phyloP scores from a whole-genome alignment of 1,140 invertebrate species.

The Drosophila pruinosa region DNA sequence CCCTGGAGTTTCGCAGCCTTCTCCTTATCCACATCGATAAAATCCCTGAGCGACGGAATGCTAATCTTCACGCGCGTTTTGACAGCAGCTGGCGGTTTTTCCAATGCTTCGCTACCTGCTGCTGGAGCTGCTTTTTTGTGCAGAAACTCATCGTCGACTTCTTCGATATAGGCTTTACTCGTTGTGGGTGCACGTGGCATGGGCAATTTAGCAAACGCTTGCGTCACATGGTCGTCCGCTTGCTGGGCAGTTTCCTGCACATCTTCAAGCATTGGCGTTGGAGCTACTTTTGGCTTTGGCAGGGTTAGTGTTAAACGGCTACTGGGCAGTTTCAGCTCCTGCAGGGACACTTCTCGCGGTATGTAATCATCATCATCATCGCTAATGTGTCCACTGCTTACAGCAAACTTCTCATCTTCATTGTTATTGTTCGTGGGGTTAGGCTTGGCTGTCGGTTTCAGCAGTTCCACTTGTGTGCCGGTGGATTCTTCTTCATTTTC shows the following conservation, averaged over 20 bases:
- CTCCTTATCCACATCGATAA: conserved; percentile 84
- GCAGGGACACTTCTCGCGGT: conserved; percentile 59
- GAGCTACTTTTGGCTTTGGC: conserved; percentile 61
- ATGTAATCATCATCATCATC: conserved; percentile 72
- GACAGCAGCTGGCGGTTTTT: conserved; percentile 53
- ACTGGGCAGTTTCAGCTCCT: conserved; percentile 23
- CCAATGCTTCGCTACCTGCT: conserved; percentile 27
- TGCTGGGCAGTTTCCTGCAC: conserved; percentile 3
- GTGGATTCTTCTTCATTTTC: conserved; percentile 45
- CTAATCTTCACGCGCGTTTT: conserved; percentile 78
- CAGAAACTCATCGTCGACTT: conserved; percentile 86
- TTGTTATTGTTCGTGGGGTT: not conserved
- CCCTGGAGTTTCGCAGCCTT: conserved; percentile 71
- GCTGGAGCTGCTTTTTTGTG: conserved; percentile 83
- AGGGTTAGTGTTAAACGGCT: conserved; percentile 30
- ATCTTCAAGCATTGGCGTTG: not conserved
- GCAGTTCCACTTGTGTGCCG: conserved; percentile 20
- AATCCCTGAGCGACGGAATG: conserved; percentile 83
- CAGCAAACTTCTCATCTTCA: not conserved
- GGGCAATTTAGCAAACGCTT: conserved; percentile 66
- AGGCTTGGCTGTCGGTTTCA: conserved; percentile 4
- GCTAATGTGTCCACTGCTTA: conserved; percentile 63
- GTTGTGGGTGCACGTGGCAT: conserved; percentile 35
- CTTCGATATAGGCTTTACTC: conserved; percentile 63
- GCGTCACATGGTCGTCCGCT: conserved; percentile 38